Base-by-base conservation (phyloP, 2,113 vertebrate species). In the Acanthisitta chloris region DNA sequence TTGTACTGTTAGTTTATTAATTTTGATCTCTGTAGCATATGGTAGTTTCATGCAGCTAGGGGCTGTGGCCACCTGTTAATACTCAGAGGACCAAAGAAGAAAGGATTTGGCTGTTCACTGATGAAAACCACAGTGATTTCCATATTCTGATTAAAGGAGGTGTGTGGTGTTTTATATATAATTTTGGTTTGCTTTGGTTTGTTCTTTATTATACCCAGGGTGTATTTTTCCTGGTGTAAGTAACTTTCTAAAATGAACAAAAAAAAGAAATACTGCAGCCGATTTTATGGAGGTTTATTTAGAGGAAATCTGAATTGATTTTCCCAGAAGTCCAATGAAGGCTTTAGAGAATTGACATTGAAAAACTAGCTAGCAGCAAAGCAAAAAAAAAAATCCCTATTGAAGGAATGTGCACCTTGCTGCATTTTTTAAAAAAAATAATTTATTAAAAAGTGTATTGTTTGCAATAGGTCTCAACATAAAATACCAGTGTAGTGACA, bases 1-100 rank as follows among this genome's bases (percentile, higher is more conserved):
- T 81, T 91, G 59, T 88, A 79, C 49, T 81, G 71, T 65, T 92
- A 81, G 85, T 93, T 95, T 97, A 96, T 91, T 96, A 94, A 95
- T 97, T 97, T 90, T 95, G 71, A 80, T 94, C 72, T 93, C 72
- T 82, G 72, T 85, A 93, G 69, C 96, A 96, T 96, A 96, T 96
- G 96, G 89, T 91, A 61, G 81, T 91, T 97, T 74, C 84, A 81
- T 66, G 79, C 81, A 97, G 80, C 91, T 95, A 80, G 78, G 65
- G 88, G 86, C 95, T 96, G 84, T 57, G 59, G 61, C 92, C 94
- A 97, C 95, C 95, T 97, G 91, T 95, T 97, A 92, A 94, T 92
- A 89, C 89, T 88, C 31, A 77, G 82, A 83, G 94, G 89, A 90
- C 26, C 46, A 90, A 89, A 94, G 77, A 89, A 91, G 34, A 86